Evolutionary conservation across 64 coral and sea anemone genomes (phyloP).

Genomic region (Pocillopora verrucosa): DNA sequence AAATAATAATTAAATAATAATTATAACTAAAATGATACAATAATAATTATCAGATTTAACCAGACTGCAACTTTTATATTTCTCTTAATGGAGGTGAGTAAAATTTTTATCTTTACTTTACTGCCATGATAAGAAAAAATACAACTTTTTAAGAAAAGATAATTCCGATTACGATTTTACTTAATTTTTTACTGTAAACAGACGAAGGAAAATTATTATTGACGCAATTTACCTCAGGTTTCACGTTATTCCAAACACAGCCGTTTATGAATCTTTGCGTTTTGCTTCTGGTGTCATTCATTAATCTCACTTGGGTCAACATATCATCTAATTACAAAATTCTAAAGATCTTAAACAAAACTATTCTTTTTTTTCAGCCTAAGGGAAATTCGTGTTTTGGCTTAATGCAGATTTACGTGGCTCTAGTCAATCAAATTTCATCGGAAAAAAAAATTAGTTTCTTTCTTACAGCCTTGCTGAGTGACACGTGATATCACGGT

Average conservation of each 20-base stretch:
- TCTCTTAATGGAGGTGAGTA: too few species aligned
- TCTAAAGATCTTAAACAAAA: too few species aligned
- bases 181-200: background rate
- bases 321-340: background rate
- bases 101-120: too few species aligned
- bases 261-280: background rate
- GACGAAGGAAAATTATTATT: background rate
- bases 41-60: too few species aligned
- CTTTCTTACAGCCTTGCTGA: too few species aligned
- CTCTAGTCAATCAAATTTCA: background rate
- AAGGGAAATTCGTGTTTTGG: background rate
- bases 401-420: too few species aligned
- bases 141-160: too few species aligned
- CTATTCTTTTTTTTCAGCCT: background rate
- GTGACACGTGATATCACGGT: background rate
- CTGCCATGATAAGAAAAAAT: too few species aligned
- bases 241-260: constrained; percentile 10
- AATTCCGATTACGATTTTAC: background rate
- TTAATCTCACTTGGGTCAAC: background rate
- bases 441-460: background rate
- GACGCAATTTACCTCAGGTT: background rate
- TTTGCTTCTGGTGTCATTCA: constrained; percentile 6
- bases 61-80: too few species aligned
- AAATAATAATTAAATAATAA: too few species aligned
- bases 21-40: too few species aligned